A percentile compares a stretch with the other conserved stretches of the same genome.
Evolutionary conservation across 2,888 invertebrate species (phyloP).

Genomic region (Meloe dianella): DNA sequence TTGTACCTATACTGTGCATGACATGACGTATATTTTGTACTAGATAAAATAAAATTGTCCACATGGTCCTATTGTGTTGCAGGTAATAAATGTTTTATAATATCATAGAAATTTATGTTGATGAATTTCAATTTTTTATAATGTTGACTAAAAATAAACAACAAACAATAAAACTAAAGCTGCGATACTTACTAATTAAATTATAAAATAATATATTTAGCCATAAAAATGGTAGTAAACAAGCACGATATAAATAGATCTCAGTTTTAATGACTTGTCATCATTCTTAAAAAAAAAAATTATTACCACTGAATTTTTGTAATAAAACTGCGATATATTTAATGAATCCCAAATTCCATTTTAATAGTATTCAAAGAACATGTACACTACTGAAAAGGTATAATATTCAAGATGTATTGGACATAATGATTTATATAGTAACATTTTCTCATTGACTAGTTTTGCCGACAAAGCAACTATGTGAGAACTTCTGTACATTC

Average conservation of each 20-base stretch:
- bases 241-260: conserved; percentile 13
- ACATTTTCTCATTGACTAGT: neutral
- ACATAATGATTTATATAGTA: neutral
- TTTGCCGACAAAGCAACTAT: conserved; percentile 5
- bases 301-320: neutral
- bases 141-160: neutral
- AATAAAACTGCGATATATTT: neutral
- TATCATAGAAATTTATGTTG: conserved; percentile 40
- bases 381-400: neutral
- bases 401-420: neutral
- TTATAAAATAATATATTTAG: conserved; percentile 16
- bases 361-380: neutral
- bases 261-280: neutral
- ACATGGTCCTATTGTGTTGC: conserved; percentile 37
- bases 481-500: neutral
- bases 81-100: conserved; percentile 43
- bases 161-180: too few relatives aligned
- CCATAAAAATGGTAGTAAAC: conserved; percentile 19
- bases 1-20: conserved; percentile 39
- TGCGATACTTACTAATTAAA: neutral
- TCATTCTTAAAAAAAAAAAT: conserved; percentile 6
- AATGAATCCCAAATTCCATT: neutral
- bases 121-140: conserved; percentile 11
- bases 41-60: conserved; percentile 42
- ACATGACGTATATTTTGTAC: conserved; percentile 41